A percentile compares a stretch with the other conserved stretches of the same genome.
Evolutionary conservation across 2,113 vertebrate genomes (phyloP).

Genomic region (Bufo gargarizans): DNA sequence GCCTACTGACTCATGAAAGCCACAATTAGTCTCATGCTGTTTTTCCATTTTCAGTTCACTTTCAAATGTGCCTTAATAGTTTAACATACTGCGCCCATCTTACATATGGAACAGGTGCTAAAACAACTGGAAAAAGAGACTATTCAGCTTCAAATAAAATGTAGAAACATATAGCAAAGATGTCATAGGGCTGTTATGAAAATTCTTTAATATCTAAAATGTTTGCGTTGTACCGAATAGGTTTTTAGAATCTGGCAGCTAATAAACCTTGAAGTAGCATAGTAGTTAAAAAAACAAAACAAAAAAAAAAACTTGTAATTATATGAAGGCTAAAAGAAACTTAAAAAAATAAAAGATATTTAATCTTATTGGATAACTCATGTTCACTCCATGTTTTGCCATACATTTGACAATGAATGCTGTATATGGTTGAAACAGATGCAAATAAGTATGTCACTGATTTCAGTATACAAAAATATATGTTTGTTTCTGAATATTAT

Average conservation of each 20-base stretch:
- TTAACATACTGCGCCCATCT: conserved; percentile 8
- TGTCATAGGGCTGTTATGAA: background rate
- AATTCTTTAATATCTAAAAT: background rate
- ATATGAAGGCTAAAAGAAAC: no score
- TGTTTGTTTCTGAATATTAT: no score
- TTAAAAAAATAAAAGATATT: no score
- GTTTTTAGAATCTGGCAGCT: background rate
- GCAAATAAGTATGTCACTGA: no score
- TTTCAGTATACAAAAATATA: no score
- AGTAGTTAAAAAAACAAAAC: background rate
- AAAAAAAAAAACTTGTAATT: background rate
- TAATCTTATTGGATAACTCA: no score
- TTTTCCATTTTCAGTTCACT: conserved; percentile 32
- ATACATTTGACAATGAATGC: no score
- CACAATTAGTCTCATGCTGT: conserved; percentile 28
- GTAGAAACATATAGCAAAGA: background rate
- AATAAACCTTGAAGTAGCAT: background rate
- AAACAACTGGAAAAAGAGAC: background rate
- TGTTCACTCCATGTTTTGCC: no score
- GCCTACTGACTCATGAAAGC: conserved; percentile 46
- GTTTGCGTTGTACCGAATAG: background rate
- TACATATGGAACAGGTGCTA: conserved; percentile 22
- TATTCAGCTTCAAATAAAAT: conserved; percentile 2
- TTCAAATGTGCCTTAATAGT: conserved; percentile 32
- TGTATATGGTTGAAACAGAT: no score